Evolutionary conservation across 2,888 invertebrate species (phyloP), one percentile per base, ranked within the genome.

Genomic region (Troides oblongomaculatus): DNA sequence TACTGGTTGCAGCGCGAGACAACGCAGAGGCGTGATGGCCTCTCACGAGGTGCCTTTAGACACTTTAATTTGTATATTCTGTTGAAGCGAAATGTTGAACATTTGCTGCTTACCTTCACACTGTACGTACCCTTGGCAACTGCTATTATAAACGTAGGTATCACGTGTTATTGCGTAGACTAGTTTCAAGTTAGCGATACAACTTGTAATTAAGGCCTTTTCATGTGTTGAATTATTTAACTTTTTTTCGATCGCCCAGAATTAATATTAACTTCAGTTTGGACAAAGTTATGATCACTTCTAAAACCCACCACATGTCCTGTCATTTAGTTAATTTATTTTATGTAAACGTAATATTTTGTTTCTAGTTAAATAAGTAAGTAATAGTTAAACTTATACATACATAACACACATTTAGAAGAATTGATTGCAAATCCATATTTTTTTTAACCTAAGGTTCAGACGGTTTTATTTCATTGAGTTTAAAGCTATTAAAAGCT

Each of bases 1-100:
- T 86, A 78, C 79, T 50, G 81, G 82, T 79, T 82, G 78, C 74
- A 72, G 70, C 68, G 72, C 77, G 74, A 76, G 71, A 76, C 74
- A 69, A 71, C 72, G 69, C 75, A 73, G 74, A 74, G 77, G 75
- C 82, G 80, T 82, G 82, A 83, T 80, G 76, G 77, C 77, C 74
- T 73, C 78, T 83, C 85, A 82, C 83, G 84, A 82, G 79, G 77
- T 78, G 76, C 76, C 75, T 82, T 80, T 75, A 80, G 85, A 85
- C 86, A 85, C 81, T 74, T 83, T 88, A 84, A 86, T 89, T 83
- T 81, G 78, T 84, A 79, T 83, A 83, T 85, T 85, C 83, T 80
- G 76, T 74, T 74, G 72, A 72, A 73, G 72, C 66, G 64, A 72
- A 77, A 75, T 74, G 74, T 74, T 76, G 72, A 78, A 81, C 74